Evolutionary conservation across 2,797 vertebrate genomes (phyloP).

Genomic region (Rhinophrynus dorsalis): DNA sequence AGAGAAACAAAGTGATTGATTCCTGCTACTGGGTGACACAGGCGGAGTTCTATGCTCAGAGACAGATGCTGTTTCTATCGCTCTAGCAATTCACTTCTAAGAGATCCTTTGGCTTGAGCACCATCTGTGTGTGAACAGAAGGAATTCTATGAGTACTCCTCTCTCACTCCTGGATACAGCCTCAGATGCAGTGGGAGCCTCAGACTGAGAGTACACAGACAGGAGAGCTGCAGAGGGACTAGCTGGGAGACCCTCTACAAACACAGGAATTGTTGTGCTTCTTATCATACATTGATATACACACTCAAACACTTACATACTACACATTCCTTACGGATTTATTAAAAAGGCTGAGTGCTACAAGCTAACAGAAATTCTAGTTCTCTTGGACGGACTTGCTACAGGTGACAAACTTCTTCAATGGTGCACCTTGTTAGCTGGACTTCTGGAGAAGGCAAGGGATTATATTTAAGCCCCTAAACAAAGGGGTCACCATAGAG

Average conservation of each 20-base stretch:
- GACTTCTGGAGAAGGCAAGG: background rate
- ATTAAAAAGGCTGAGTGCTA: background rate
- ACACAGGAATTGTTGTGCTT: background rate
- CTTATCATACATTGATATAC: no score
- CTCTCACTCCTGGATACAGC: background rate
- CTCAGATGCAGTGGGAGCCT: constrained; percentile 33
- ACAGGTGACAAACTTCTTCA: constrained; percentile 17
- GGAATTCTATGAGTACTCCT: background rate
- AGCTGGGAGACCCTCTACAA: background rate
- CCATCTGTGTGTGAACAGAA: constrained; percentile 30
- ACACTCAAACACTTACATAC: no score
- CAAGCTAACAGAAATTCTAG: background rate
- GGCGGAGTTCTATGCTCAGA: background rate
- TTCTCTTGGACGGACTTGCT: background rate
- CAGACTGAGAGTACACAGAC: constrained; percentile 24
- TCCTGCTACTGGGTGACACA: background rate
- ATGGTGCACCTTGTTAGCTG: background rate
- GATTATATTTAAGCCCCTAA: background rate
- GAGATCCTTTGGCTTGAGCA: constrained; percentile 20
- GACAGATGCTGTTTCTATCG: background rate
- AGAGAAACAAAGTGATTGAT: constrained; percentile 2
- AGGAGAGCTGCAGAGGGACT: background rate
- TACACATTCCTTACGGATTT: no score
- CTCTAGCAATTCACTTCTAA: background rate
- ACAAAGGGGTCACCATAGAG: background rate